phyloP scores from a whole-genome alignment of 53 echinoderm and acorn worm genomes.

The Zoroaster sp. region DNA sequence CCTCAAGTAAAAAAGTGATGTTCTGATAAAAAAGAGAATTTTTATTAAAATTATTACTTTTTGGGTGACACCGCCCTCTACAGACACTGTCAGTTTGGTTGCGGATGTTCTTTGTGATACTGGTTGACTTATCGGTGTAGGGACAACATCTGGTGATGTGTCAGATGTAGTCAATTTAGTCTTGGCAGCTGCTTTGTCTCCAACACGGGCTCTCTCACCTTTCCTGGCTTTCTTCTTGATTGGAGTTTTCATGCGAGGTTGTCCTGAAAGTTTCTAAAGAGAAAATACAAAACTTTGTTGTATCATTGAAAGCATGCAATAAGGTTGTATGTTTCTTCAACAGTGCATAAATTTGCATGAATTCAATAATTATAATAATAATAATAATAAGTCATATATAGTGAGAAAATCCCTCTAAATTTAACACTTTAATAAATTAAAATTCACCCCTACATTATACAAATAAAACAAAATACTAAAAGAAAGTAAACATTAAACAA shows the following conservation, averaged over 20 bases:
- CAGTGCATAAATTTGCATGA: neutral
- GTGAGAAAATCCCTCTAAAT: too few species aligned
- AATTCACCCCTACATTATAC: too few species aligned
- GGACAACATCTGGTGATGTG: neutral
- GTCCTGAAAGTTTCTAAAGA: conserved; percentile 2
- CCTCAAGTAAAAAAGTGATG: too few species aligned
- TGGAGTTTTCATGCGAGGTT: conserved; percentile 30
- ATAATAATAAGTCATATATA: too few species aligned
- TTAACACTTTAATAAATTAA: too few species aligned
- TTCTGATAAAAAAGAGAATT: too few species aligned
- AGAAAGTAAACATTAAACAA: too few species aligned
- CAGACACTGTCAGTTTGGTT: conserved; percentile 17
- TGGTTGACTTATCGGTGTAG: neutral
- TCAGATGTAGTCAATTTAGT: neutral
- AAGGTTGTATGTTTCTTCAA: too few species aligned
- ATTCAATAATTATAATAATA: neutral
- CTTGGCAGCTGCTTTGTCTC: conserved; percentile 35
- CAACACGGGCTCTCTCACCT: conserved; percentile 37
- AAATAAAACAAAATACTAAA: too few species aligned
- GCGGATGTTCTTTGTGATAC: neutral
- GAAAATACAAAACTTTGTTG: neutral
- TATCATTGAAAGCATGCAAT: neutral
- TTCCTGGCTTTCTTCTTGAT: conserved; percentile 71
- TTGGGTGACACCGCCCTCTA: neutral
- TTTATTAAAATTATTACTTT: neutral